Conservation (phyloP, 2,797 vertebrate species). For the Carcharodon carcharias region DNA sequence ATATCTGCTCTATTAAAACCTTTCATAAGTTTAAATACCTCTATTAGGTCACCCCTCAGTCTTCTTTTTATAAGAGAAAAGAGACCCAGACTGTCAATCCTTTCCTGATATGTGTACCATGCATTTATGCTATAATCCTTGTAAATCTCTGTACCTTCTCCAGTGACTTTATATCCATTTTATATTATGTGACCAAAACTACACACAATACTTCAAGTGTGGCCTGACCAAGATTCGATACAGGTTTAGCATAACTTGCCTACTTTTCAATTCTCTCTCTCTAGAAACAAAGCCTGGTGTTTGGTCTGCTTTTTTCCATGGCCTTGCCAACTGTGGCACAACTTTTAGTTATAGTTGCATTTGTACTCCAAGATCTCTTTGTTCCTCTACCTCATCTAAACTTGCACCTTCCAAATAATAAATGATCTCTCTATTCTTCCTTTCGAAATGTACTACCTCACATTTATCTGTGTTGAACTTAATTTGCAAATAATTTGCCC, state of each 20-base stretch:
- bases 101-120: not conserved
- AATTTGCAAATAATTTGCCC: not conserved
- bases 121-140: not conserved
- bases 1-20: not conserved
- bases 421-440: not conserved
- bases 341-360: not conserved
- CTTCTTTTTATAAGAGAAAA: not conserved
- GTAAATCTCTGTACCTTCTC: not conserved
- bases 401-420: not conserved
- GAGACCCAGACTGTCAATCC: not conserved
- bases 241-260: not conserved
- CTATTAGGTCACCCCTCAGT: not conserved
- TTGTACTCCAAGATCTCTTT: not conserved
- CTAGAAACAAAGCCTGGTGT: not conserved
- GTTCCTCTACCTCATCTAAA: not conserved
- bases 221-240: not conserved
- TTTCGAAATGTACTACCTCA: too few species aligned
- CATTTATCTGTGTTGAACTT: too few species aligned
- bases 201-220: not conserved
- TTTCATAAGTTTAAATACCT: too few species aligned
- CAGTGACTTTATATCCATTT: not conserved
- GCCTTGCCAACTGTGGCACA: not conserved
- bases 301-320: not conserved
- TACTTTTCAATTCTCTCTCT: not conserved
- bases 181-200: not conserved